These are phyloP conservation scores for Tiliacea aurago DNA, from an alignment of 2,888 invertebrate genomes.

Conservation along the genomic window DNA sequence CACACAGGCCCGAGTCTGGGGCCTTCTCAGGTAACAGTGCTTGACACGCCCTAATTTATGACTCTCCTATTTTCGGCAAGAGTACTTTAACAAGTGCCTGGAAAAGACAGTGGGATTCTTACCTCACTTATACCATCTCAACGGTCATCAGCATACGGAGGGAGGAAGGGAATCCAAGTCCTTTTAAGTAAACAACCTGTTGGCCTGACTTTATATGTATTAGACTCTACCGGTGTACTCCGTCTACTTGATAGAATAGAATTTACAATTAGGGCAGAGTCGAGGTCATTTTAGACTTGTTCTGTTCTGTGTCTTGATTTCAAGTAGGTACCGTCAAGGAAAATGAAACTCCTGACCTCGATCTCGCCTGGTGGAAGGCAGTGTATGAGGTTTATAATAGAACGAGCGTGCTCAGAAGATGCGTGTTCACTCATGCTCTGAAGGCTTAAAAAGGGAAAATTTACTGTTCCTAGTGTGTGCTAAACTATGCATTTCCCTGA, in stretches of 20 bases:
- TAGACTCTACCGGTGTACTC: neutral
- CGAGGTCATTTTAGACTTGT: neutral
- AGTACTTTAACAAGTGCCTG: neutral
- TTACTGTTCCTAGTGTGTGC: neutral
- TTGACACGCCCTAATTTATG: neutral
- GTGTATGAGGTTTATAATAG: too few relatives aligned
- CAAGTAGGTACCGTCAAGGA: neutral
- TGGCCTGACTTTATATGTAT: too few relatives aligned
- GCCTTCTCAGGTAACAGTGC: constrained; percentile 82
- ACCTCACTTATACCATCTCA: neutral
- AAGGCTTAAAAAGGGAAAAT: neutral
- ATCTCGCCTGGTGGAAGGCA: too few relatives aligned
- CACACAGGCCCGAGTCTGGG: constrained; percentile 83
- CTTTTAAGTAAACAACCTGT: neutral
- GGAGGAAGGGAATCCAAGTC: neutral
- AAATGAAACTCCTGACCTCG: neutral
- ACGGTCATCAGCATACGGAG: neutral
- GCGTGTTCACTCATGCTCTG: too few relatives aligned
- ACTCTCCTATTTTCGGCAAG: neutral
- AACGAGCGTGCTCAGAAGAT: too few relatives aligned
- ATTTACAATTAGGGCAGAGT: neutral
- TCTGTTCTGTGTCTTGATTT: neutral
- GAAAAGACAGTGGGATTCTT: neutral
- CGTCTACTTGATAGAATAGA: neutral
- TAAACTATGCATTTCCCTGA: neutral